phyloP scores from a whole-genome alignment of 2,888 invertebrate species.

The Limenitis camilla region DNA sequence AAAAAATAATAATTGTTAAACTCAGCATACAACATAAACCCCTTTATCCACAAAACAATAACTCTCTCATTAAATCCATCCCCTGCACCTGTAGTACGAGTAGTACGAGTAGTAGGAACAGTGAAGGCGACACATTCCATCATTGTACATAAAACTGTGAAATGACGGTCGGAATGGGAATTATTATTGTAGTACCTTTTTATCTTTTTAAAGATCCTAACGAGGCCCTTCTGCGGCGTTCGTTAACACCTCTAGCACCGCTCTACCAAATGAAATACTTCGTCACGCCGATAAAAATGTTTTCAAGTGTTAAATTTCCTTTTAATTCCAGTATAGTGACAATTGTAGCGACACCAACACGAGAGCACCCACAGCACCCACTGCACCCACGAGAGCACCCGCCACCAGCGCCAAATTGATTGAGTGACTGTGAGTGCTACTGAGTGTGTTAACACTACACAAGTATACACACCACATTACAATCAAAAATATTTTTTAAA shows the following conservation, averaged over 20 bases:
- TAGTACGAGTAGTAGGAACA: too few relatives aligned
- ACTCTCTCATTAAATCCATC: slow-evolving; percentile 1
- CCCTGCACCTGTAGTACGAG: too few relatives aligned
- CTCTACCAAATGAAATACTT: slow-evolving; percentile 13
- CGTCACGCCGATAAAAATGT: slow-evolving; percentile 17
- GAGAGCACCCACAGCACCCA: too few relatives aligned
- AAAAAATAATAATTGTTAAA: too few relatives aligned
- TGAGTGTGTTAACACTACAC: too few relatives aligned
- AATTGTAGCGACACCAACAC: neutral
- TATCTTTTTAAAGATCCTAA: slow-evolving; percentile 20
- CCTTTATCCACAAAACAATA: neutral
- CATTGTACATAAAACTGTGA: slow-evolving; percentile 4
- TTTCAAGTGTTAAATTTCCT: slow-evolving; percentile 12
- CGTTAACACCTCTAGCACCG: slow-evolving; percentile 22
- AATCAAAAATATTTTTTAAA: too few relatives aligned
- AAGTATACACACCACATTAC: too few relatives aligned
- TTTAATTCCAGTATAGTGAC: slow-evolving; percentile 1
- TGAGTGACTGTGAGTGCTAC: too few relatives aligned
- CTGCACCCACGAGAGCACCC: too few relatives aligned
- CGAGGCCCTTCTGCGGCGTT: slow-evolving; percentile 18
- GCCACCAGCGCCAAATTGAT: too few relatives aligned
- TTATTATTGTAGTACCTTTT: slow-evolving; percentile 21
- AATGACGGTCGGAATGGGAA: slow-evolving; percentile 8
- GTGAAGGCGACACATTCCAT: slow-evolving; percentile 1
- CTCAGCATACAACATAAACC: too few relatives aligned